Percentiles rank a stretch among this genome's conserved stretches.
phyloP scores from a whole-genome alignment of 2,888 invertebrate species.

The Masnerella sp. region DNA sequence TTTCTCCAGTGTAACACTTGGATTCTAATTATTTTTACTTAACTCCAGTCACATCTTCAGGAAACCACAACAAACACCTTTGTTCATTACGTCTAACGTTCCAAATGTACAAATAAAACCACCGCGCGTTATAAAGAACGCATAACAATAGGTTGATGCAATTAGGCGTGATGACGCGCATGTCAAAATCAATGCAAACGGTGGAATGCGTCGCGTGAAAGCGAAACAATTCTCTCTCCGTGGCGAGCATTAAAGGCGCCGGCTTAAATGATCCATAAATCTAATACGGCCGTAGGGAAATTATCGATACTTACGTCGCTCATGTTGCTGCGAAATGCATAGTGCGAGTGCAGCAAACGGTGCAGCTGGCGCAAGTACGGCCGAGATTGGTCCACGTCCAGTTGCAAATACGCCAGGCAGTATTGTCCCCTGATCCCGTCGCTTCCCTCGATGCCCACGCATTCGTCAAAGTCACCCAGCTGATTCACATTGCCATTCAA shows the following conservation, averaged over 20 bases:
- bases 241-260: conserved; percentile 17
- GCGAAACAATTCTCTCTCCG: conserved; percentile 20
- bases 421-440: conserved; percentile 82
- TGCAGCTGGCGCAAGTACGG: conserved; percentile 79
- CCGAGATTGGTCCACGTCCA: conserved; percentile 79
- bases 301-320: conserved; percentile 81
- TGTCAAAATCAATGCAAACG: conserved; percentile 24
- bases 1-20: no score
- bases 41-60: no score
- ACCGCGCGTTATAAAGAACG: conserved; percentile 21
- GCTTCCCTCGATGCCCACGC: conserved; percentile 77
- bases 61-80: no score
- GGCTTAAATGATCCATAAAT: conserved; percentile 31
- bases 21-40: no score
- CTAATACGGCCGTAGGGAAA: conserved; percentile 43
- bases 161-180: conserved; percentile 23
- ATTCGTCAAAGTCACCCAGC: conserved; percentile 85
- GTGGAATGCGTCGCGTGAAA: conserved; percentile 6
- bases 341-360: conserved; percentile 81
- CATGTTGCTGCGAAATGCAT: conserved; percentile 82
- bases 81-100: no score
- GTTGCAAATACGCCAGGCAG: conserved; percentile 82
- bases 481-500: conserved; percentile 85
- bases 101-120: conserved; percentile 3
- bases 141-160: conserved; percentile 43